Base-by-base conservation (phyloP, 2,888 invertebrate genomes). In the Erebia aethiops region DNA sequence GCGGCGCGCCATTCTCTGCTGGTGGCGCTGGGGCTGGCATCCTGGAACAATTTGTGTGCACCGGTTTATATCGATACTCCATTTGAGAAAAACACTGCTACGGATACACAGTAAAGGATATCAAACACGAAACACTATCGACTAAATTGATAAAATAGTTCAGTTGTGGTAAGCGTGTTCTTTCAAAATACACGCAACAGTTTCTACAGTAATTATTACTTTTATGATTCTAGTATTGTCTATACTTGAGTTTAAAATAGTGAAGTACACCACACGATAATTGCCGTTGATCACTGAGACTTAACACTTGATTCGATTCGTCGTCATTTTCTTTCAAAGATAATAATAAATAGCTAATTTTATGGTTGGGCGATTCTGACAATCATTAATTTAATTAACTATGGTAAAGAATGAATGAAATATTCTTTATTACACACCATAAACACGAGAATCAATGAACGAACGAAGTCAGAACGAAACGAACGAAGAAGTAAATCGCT, bases 1-100 rank as follows among this genome's bases (percentile, higher is more conserved):
- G 95, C 71, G 97, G 97, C 80, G 96, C 96, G 89, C 95, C 95
- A 88, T 90, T 90, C 85, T 94, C 94, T 77, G 94, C 89, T 83
- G 95, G 95, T 75, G 95, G 95, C 77, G 90, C 93, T 84, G 94
- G 87, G 81, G 95, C 84, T 80, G 96, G 95, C 96, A 96, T 96
- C 90, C 95, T 95, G 90, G 56, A 94, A 92, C 79, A 83, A 84
- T 74, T 16, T 52, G 26, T 11, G 66, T 52, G 13, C 46, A 62
- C 2, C 1, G 62, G 21, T 21, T 62, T 8, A 49, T 62, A 62
- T 49, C 62, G 21, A 21, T 62, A 49, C 16, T 21, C 11, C 46
- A 21, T 62, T 11, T 46, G 3, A 46, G 43, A 43, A 35, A 7
- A 7, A 35, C 7, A 35, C 35, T 35, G 35, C 35, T 35, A 35